Base-by-base conservation (phyloP, 2,113 vertebrate species). In the Hepsetus odoe region DNA sequence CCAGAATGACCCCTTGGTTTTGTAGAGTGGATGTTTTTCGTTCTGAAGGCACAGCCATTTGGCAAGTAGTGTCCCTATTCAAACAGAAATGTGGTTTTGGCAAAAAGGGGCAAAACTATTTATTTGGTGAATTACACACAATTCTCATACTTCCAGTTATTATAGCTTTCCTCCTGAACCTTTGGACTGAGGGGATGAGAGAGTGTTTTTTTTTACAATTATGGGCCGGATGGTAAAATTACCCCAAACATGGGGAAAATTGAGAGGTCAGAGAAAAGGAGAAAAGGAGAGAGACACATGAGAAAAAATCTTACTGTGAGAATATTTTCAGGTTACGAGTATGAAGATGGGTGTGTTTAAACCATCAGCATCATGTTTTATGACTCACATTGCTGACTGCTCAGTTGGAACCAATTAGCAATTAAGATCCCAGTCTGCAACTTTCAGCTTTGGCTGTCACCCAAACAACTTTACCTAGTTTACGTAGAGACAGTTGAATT, bases 141-240 rank as follows among this genome's bases (percentile, higher is more conserved):
- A 46, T 61, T 82, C 42, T 65, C 24, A 40, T 71, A 69, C 67
- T 28, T n/a, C 42, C 0, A 49, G 55, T 77, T 49, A 68, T 77
- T 67, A 77, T 56, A 77, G 69, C 38, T 77, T 61, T 76, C 79
- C 66, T 81, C 44, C 64, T 78, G 64, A 77, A 77, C 74, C 67
- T 75, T 30, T 40, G n/a, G 13, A 72, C 58, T 5, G 26, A 53
- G 74, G 55, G 61, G 55, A 77, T 67, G 38, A 26, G 61, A 24
- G 22, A 71, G 67, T n/a, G n/a, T n/a, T 72, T 81, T 56, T 26
- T 59, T 49, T 49, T 44, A 44, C 73, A 71, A 71, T 76, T 76
- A 81, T 49, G 59, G 74, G 66, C 59, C 65, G 68, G 42, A 53
- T 38, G 49, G 35, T 59, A 33, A 74, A 58, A 66, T 33, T 61